Evolutionary conservation across 2,888 invertebrate genomes (phyloP).

Genomic region (Acrocera orbiculus): DNA sequence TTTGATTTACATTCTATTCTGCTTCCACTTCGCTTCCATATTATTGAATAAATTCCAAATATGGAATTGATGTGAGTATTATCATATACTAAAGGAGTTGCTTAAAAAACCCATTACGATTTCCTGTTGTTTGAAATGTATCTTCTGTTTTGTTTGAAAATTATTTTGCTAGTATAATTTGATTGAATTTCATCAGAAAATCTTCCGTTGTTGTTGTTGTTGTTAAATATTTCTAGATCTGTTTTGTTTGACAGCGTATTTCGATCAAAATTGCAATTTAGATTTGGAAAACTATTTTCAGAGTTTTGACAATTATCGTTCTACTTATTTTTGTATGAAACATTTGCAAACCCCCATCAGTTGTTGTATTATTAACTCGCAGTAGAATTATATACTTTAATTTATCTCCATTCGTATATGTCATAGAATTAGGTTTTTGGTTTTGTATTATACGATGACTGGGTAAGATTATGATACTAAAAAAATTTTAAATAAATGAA

Average conservation of each 20-base stretch:
- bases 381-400: conserved; percentile 28
- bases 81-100: conserved; percentile 5
- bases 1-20: conserved; percentile 30
- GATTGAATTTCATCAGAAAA: too few relatives aligned
- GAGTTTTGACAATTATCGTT: too few relatives aligned
- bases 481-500: neutral
- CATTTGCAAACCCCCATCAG: too few relatives aligned
- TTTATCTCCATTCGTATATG: conserved; percentile 22
- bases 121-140: conserved; percentile 27
- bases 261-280: too few relatives aligned
- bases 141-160: conserved; percentile 27
- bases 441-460: conserved; percentile 29
- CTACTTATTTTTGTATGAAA: too few relatives aligned
- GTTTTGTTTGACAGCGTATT: too few relatives aligned
- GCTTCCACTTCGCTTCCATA: conserved; percentile 25
- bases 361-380: conserved; percentile 23
- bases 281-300: too few relatives aligned
- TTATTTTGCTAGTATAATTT: too few relatives aligned
- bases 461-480: conserved; percentile 30
- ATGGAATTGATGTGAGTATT: conserved; percentile 12
- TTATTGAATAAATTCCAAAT: conserved; percentile 29
- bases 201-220: too few relatives aligned
- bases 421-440: conserved; percentile 24
- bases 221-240: too few relatives aligned
- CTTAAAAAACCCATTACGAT: conserved; percentile 26